Percentiles rank a stretch among this genome's conserved stretches.
Conservation (phyloP, 2,888 invertebrate genomes). For the Cataglyphis livida region DNA sequence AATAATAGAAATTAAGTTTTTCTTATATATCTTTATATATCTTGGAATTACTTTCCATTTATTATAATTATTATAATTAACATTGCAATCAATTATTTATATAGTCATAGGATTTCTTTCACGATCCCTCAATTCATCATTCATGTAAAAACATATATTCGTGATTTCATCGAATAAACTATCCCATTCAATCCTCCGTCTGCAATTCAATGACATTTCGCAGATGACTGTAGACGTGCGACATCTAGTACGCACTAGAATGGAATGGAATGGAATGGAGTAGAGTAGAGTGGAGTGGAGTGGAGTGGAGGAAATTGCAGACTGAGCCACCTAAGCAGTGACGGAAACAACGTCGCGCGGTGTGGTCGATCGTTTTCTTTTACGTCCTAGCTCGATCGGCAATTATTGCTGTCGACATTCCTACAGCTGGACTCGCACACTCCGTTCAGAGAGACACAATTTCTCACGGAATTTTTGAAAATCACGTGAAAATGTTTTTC, state of each 20-base stretch:
- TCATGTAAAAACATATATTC: background rate
- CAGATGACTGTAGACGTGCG: background rate
- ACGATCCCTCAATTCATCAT: background rate
- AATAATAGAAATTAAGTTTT: background rate
- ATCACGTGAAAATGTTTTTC: background rate
- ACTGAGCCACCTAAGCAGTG: background rate
- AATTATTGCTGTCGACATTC: background rate
- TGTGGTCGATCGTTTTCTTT: constrained; percentile 10
- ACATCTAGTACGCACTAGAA: background rate
- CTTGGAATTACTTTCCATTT: background rate
- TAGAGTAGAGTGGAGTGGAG: background rate
- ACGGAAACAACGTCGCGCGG: background rate
- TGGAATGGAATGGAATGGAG: background rate
- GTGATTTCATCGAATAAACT: background rate
- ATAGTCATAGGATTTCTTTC: no score
- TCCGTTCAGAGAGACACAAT: background rate
- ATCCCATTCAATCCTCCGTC: background rate
- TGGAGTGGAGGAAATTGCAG: background rate
- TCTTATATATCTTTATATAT: background rate
- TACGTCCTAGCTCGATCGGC: constrained; percentile 16
- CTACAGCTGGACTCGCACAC: background rate
- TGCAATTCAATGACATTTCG: background rate
- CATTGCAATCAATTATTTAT: background rate
- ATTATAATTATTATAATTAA: background rate
- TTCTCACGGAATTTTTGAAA: constrained; percentile 26